Evolutionary conservation across 2,113 vertebrate species (phyloP).

Genomic region (Zosterops lateralis): DNA sequence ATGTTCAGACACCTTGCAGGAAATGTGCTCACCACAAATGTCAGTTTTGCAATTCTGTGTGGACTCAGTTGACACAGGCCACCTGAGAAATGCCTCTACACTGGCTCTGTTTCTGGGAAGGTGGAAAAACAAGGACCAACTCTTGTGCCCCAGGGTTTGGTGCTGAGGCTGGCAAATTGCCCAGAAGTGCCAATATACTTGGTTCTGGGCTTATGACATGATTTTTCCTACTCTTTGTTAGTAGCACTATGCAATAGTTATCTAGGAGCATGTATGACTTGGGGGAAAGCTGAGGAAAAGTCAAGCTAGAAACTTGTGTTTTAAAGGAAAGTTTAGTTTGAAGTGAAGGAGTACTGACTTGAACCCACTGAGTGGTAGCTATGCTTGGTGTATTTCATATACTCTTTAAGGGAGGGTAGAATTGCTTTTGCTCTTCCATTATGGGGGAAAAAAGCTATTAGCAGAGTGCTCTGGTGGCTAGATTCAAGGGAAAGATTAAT

Average conservation of each 20-base stretch:
- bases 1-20: not conserved
- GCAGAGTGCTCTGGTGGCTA: not conserved
- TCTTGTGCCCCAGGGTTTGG: not conserved
- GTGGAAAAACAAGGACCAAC: not conserved
- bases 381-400: not conserved
- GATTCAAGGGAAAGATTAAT: slow-evolving; percentile 45
- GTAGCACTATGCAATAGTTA: not conserved
- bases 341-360: not conserved
- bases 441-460: not conserved
- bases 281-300: not conserved
- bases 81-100: not conserved
- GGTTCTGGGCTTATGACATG: not conserved
- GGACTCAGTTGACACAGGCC: not conserved
- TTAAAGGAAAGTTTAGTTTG: not conserved
- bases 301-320: not conserved
- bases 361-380: not conserved
- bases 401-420: not conserved
- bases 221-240: not conserved
- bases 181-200: not conserved
- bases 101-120: not conserved
- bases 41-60: not conserved
- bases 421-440: not conserved
- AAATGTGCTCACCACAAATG: not conserved
- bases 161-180: not conserved
- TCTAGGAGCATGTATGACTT: not conserved